Evolutionary conservation across 2,797 vertebrate species (phyloP).

Genomic region (Taeniopygia guttata): DNA sequence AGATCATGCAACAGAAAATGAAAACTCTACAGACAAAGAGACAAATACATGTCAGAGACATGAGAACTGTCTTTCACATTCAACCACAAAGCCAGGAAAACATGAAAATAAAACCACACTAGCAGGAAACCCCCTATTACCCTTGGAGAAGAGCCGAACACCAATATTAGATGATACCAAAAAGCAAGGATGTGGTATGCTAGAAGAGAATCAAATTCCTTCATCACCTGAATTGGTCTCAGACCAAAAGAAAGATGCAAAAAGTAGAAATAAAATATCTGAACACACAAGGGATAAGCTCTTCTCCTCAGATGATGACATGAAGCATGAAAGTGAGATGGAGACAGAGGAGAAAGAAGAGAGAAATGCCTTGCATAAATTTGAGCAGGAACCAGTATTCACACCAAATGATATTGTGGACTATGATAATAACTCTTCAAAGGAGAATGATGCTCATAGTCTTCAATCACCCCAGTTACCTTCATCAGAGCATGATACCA

Average conservation of each 20-base stretch:
- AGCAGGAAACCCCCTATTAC: not conserved
- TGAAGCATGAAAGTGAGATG: not conserved
- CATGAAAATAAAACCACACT: not conserved
- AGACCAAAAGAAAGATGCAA: not conserved
- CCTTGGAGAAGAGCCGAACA: not conserved
- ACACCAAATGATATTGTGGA: not conserved
- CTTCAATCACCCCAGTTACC: not conserved
- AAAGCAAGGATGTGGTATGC: not conserved
- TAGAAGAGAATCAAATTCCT: not conserved
- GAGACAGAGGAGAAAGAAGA: not conserved
- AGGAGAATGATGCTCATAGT: not conserved
- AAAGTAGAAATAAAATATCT: not conserved
- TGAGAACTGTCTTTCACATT: not conserved
- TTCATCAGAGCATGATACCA: not conserved
- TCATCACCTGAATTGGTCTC: not conserved
- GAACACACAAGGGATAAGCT: not conserved
- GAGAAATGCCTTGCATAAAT: not conserved
- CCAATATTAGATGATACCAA: not conserved
- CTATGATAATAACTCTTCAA: not conserved
- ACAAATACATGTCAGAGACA: not conserved
- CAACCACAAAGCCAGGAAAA: not conserved
- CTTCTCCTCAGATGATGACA: not conserved
- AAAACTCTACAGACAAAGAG: not conserved
- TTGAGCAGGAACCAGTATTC: not conserved
- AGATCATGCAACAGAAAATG: not conserved